Conservation (phyloP, 1,140 invertebrate genomes). For the Cyrtorhinus lividipennis region DNA sequence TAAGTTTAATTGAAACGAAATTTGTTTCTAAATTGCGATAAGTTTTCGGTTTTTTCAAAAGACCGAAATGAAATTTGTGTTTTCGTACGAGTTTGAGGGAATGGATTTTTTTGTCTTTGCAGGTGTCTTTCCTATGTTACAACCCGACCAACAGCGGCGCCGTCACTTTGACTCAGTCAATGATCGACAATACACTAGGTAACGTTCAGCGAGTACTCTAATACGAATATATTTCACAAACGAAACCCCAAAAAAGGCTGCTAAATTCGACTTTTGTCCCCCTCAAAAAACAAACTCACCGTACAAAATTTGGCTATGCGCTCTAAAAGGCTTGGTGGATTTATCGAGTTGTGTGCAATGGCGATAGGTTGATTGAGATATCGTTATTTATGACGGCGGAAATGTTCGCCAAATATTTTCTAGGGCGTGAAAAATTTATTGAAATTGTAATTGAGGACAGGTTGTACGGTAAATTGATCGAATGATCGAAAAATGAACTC, state of each 20-base stretch:
- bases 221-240: neutral
- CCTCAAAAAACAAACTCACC: too few relatives aligned
- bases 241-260: too few relatives aligned
- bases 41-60: neutral
- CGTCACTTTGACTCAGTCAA: constrained; percentile 17
- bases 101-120: neutral
- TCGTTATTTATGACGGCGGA: too few relatives aligned
- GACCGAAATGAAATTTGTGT: too few relatives aligned
- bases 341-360: neutral
- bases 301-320: neutral
- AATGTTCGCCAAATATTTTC: too few relatives aligned
- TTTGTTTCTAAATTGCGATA: neutral
- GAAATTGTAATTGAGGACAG: too few relatives aligned
- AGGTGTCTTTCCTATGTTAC: constrained; percentile 19
- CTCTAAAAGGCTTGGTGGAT: neutral
- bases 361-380: neutral
- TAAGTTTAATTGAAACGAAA: neutral
- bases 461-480: too few relatives aligned
- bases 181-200: constrained; percentile 18
- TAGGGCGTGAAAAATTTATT: too few relatives aligned
- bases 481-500: neutral
- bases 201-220: neutral
- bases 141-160: constrained; percentile 18
- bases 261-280: too few relatives aligned
- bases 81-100: neutral